Evolutionary conservation across 2,113 vertebrate species (phyloP), one percentile per base, ranked within the genome.

Genomic region (Mirounga angustirostris): DNA sequence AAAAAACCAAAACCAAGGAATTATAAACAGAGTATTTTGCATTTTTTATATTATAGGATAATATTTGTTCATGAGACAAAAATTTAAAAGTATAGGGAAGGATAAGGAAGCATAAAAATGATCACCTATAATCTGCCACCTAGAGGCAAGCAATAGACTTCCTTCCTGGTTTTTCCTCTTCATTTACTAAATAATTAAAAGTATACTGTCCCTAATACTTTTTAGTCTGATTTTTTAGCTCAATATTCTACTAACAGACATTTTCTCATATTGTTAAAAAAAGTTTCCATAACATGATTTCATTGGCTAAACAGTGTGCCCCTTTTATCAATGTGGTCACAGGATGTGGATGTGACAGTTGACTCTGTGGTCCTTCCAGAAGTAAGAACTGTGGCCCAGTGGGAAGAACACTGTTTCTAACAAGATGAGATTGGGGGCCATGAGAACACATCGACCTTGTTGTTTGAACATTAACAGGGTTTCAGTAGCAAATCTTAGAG

Each of bases 21-120:
- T 15, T 73, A 36, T 73, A 73, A 67, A 58, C 63, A 92, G 50
- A 43, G 24, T 28, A 71, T 11, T 69, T 71, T 36, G 3, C 13
- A 82, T 71, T 82, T 91, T 91, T 92, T 82, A 43, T n/a, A 58
- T 56, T 81, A 69, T 33, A 82, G 50, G 46, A 69, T 56, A 91
- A 69, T 82, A 56, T 36, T 43, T 56, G 12, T 69, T 82, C 52
- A 54, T 54, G 52, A 54, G 52, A 81, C 24, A 91, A 81, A 89
- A 91, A 56, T 2, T 63, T 56, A 7, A 76, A 46, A 76, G 71
- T 78, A 61, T 28, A 82, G 24, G 21, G 69, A 92, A 59, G 30
- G 54, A 73, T 58, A 91, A 81, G 4, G 33, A 58, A 92, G 19
- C 52, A 52, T 90, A 65, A 79, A 91, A 92, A 43, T 46, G 8